phyloP scores from a whole-genome alignment of 2,888 invertebrate genomes.

The Deilephila porcellus region DNA sequence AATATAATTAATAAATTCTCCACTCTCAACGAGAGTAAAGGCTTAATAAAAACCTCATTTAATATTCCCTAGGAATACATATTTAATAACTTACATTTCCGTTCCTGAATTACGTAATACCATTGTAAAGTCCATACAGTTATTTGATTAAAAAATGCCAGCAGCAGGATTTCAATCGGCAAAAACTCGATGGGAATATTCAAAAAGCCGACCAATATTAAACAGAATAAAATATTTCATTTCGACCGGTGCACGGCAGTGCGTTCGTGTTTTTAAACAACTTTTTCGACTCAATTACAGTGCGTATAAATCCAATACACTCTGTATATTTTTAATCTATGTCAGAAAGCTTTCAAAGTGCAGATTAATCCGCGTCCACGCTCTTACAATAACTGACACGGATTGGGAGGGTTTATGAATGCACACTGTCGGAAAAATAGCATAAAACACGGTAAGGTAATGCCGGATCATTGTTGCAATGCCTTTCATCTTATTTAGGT shows the following conservation, averaged over 20 bases:
- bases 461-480: too few relatives aligned
- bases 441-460: not conserved
- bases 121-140: conserved; percentile 18
- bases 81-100: not conserved
- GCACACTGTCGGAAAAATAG: conserved; percentile 45
- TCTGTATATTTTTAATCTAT: conserved; percentile 45
- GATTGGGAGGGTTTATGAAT: conserved; percentile 53
- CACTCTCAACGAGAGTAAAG: too few relatives aligned
- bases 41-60: not conserved
- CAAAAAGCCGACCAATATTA: conserved; percentile 5
- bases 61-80: not conserved
- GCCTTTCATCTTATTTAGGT: too few relatives aligned
- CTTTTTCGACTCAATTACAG: conserved; percentile 10
- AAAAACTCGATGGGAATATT: conserved; percentile 11
- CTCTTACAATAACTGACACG: conserved; percentile 50
- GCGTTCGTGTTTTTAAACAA: not conserved
- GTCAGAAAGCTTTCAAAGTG: conserved; percentile 56
- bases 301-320: not conserved
- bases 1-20: too few relatives aligned
- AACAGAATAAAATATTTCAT: conserved; percentile 25
- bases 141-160: conserved; percentile 17
- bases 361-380: conserved; percentile 59
- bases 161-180: conserved; percentile 11
- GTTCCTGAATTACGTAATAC: not conserved
- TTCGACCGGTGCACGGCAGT: not conserved